Percentiles rank a stretch among this genome's conserved stretches.
Conservation (phyloP, 2,113 vertebrate genomes). For the Eleginops maclovinus region DNA sequence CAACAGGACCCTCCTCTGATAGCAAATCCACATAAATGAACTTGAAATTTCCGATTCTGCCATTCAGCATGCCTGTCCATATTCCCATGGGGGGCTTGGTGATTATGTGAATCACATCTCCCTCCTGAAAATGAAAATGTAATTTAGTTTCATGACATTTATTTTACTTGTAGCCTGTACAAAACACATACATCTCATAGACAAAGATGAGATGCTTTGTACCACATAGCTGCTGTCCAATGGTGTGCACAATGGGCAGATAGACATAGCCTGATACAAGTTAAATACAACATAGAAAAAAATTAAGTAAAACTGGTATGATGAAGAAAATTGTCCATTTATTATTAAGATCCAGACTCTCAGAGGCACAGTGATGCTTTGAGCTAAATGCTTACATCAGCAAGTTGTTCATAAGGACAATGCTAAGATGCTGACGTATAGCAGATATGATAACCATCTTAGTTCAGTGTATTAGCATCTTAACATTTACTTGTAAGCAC, state of each 20-base stretch:
- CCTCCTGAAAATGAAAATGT: slow-evolving; percentile 83
- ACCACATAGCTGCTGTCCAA: not conserved
- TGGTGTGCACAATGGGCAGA: not conserved
- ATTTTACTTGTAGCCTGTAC: not conserved
- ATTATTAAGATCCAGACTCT: not conserved
- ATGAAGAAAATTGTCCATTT: not conserved
- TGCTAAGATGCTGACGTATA: not conserved
- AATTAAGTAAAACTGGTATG: not conserved
- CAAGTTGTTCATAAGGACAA: not conserved
- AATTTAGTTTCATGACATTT: not conserved
- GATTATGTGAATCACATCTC: slow-evolving; percentile 94
- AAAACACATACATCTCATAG: not conserved
- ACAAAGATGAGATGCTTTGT: not conserved
- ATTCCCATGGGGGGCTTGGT: slow-evolving; percentile 94
- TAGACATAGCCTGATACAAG: too few species aligned
- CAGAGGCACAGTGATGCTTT: not conserved
- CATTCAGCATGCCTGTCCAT: slow-evolving; percentile 93
- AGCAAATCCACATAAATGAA: slow-evolving; percentile 94
- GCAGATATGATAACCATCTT: too few species aligned
- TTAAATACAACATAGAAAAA: too few species aligned
- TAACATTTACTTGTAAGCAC: too few species aligned
- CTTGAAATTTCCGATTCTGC: slow-evolving; percentile 93
- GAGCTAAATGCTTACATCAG: not conserved
- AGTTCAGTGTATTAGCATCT: not conserved
- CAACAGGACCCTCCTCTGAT: slow-evolving; percentile 78